Conservation (phyloP, 1,140 invertebrate genomes). For the Macrocentrus cingulum region DNA sequence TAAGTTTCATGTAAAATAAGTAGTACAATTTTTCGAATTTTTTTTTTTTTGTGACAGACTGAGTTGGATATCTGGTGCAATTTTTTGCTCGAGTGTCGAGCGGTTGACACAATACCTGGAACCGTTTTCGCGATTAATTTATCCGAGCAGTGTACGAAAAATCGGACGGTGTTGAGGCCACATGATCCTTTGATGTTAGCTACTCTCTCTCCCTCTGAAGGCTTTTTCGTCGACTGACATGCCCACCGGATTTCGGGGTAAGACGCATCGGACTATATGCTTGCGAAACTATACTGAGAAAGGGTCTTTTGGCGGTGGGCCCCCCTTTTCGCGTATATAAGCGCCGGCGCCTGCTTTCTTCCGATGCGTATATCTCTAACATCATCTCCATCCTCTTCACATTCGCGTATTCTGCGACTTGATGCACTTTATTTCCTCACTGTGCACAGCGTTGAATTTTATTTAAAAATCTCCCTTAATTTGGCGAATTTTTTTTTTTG, state of each 20-base stretch:
- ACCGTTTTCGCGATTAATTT: slow-evolving; percentile 25
- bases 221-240: slow-evolving; percentile 14
- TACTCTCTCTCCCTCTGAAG: not conserved
- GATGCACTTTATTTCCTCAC: not conserved
- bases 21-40: no score
- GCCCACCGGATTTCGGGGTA: slow-evolving; percentile 41
- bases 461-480: no score
- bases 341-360: slow-evolving; percentile 43
- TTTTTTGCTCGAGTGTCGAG: not conserved
- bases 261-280: slow-evolving; percentile 22
- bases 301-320: slow-evolving; percentile 41
- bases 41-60: no score
- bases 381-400: slow-evolving; percentile 12
- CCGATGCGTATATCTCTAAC: slow-evolving; percentile 1
- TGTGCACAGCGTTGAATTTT: not conserved
- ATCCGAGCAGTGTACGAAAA: slow-evolving; percentile 18
- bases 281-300: slow-evolving; percentile 44
- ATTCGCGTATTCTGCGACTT: not conserved
- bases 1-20: no score
- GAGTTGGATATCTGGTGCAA: no score
- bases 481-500: no score
- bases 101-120: slow-evolving; percentile 20
- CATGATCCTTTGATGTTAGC: slow-evolving; percentile 5
- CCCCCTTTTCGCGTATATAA: slow-evolving; percentile 28
- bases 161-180: not conserved